Conservation (phyloP, 2,888 invertebrate genomes). For the Stenodera caucasica region DNA sequence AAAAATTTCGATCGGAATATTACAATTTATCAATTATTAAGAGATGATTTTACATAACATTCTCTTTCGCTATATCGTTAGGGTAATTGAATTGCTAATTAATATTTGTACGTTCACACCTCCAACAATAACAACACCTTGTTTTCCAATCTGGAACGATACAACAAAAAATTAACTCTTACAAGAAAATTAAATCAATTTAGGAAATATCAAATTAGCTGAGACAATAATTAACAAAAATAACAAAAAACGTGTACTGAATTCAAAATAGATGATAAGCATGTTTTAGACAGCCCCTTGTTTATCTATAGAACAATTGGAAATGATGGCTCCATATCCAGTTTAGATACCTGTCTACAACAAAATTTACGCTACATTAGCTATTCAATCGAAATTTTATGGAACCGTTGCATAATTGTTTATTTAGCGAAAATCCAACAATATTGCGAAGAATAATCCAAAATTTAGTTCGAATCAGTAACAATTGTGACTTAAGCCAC, state of each 20-base stretch:
- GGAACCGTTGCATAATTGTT: not conserved
- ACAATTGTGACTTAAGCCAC: no score
- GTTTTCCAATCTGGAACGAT: not conserved
- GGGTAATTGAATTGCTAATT: constrained; percentile 1
- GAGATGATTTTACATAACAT: not conserved
- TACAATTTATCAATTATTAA: not conserved
- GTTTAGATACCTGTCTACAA: not conserved
- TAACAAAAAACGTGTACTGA: not conserved
- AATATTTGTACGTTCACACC: not conserved
- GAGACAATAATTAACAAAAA: not conserved
- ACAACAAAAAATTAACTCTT: not conserved
- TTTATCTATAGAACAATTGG: not conserved
- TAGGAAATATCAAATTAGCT: not conserved
- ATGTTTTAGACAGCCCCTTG: not conserved
- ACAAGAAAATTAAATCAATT: not conserved
- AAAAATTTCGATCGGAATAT: not conserved
- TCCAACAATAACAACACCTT: not conserved
- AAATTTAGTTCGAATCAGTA: not conserved
- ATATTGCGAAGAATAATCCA: not conserved
- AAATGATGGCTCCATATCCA: not conserved
- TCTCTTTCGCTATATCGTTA: not conserved
- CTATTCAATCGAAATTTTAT: not conserved
- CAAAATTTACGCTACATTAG: not conserved
- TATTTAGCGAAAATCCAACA: not conserved
- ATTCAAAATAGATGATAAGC: not conserved